Evolutionary conservation across 2,113 vertebrate genomes (phyloP).

Genomic region (Erinaceus europaeus): DNA sequence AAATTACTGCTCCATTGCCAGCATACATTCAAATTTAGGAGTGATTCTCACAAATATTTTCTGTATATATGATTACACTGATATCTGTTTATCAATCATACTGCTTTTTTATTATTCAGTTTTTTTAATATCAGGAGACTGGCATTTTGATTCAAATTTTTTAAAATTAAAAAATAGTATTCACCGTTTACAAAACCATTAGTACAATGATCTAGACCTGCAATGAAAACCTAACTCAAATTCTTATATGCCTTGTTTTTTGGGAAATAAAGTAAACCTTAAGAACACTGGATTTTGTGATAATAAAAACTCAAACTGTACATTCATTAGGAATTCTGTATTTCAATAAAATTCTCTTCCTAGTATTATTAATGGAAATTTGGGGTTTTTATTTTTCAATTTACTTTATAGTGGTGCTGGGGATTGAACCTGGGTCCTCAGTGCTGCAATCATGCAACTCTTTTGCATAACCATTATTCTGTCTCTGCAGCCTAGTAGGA

Average conservation of each 20-base stretch:
- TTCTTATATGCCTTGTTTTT: background rate
- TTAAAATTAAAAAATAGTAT: background rate
- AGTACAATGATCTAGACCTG: background rate
- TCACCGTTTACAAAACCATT: background rate
- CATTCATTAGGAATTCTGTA: too few relatives aligned
- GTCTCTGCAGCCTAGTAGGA: too few relatives aligned
- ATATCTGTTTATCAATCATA: background rate
- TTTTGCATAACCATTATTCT: too few relatives aligned
- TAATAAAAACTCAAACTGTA: background rate
- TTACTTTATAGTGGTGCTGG: too few relatives aligned
- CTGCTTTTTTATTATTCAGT: background rate
- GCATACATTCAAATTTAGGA: background rate
- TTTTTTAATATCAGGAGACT: background rate
- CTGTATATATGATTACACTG: background rate
- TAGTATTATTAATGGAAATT: too few relatives aligned
- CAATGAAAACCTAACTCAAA: background rate
- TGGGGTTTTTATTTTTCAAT: too few relatives aligned
- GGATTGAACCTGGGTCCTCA: too few relatives aligned
- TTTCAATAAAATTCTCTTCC: too few relatives aligned
- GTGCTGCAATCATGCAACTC: too few relatives aligned
- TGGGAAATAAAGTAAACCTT: background rate
- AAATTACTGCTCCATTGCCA: background rate
- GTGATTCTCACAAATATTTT: background rate
- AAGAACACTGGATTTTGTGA: background rate
- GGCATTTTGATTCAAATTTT: conserved; percentile 18